Conservation (phyloP, 2,797 vertebrate genomes). For the Adrianichthys oophorus region DNA sequence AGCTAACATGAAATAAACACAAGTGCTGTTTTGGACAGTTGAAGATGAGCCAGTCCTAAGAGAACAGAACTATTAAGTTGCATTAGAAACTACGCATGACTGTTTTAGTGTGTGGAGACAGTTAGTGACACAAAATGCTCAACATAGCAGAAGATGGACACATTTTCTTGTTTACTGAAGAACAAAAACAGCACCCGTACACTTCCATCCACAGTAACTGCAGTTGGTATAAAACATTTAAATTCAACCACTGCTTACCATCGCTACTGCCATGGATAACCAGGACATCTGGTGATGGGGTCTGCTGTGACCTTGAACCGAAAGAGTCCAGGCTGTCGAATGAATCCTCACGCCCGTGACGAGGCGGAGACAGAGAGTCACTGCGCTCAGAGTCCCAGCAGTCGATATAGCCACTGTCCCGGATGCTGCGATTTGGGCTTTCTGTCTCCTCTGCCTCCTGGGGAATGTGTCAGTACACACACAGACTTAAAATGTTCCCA, state of each 20-base stretch:
- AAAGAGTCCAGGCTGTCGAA: conserved; percentile 99
- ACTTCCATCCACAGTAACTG: no score
- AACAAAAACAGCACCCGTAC: no score
- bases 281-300: conserved; percentile 94
- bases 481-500: background rate
- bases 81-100: no score
- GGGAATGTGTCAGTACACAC: background rate
- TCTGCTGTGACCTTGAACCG: conserved; percentile 93
- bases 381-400: conserved; percentile 98
- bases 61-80: no score
- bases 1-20: no score
- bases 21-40: no score
- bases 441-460: conserved; percentile 92
- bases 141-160: no score
- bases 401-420: conserved; percentile 97
- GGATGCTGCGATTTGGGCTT: conserved; percentile 89
- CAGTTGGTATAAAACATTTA: background rate
- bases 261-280: conserved; percentile 92
- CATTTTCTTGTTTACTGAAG: no score
- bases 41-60: no score
- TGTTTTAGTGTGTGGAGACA: no score
- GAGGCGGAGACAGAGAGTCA: conserved; percentile 92
- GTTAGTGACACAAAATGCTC: no score
- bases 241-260: conserved; percentile 75
- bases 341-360: conserved; percentile 93